phyloP scores from a whole-genome alignment of 1,140 invertebrate genomes.

The Druon quercuslanigerum region DNA sequence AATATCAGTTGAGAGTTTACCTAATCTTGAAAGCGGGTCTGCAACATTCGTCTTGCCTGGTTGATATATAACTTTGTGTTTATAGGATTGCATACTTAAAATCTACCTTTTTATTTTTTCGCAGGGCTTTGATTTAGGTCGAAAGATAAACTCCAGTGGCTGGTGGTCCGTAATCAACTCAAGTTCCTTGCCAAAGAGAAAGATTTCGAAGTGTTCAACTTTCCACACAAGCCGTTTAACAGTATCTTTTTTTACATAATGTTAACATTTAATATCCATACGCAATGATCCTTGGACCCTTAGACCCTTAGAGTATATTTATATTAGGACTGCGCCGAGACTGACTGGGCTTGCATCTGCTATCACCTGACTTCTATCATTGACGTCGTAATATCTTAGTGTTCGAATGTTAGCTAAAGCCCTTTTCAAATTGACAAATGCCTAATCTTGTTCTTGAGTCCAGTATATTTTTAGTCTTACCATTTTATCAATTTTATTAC shows the following conservation, averaged over 20 bases:
- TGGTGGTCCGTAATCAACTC: constrained; percentile 61
- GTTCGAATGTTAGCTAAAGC: constrained; percentile 32
- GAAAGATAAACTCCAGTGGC: constrained; percentile 53
- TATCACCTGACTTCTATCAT: no score
- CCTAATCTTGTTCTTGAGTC: not conserved
- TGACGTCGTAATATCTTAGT: constrained; percentile 40
- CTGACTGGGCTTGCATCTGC: no score
- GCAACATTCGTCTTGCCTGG: constrained; percentile 65
- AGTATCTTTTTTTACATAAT: no score
- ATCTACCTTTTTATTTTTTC: constrained; percentile 48
- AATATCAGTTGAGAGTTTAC: not conserved
- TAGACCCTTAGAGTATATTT: no score
- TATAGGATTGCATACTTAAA: constrained; percentile 39
- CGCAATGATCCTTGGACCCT: no score
- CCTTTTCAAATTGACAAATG: constrained; percentile 38
- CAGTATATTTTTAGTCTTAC: no score
- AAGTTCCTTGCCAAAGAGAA: constrained; percentile 38
- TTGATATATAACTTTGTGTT: constrained; percentile 40
- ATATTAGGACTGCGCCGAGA: no score
- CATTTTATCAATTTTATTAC: no score
- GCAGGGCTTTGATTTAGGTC: constrained; percentile 49
- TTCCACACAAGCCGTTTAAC: no score
- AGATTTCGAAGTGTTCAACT: no score
- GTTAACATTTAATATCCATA: no score
- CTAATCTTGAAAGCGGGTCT: constrained; percentile 59